phyloP scores from a whole-genome alignment of 2,113 vertebrate species.

The Microtus ochrogaster region DNA sequence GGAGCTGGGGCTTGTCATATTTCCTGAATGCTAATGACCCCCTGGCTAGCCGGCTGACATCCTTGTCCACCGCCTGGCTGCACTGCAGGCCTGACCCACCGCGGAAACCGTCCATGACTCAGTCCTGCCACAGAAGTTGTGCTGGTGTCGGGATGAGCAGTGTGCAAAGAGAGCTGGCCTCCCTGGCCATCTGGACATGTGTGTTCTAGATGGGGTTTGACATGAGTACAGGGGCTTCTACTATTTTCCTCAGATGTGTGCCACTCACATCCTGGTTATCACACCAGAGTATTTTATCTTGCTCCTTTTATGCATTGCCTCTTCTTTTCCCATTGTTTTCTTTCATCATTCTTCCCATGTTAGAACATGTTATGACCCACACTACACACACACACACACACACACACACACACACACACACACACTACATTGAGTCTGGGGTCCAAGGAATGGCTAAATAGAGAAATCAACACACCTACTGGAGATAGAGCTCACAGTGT shows the following conservation, averaged over 20 bases:
- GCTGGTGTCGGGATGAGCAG: not conserved
- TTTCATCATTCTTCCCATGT: not conserved
- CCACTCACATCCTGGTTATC: not conserved
- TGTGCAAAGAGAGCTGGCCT: conserved; percentile 10
- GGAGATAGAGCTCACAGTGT: not conserved
- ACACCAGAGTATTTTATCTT: not conserved
- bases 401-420: not conserved
- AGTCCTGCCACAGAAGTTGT: not conserved
- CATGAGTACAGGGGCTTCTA: not conserved
- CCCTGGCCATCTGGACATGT: conserved; percentile 48
- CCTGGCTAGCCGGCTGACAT: not conserved
- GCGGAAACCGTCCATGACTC: not conserved
- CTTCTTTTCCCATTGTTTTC: no score
- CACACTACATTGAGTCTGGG: not conserved
- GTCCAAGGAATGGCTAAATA: not conserved
- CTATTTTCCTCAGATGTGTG: not conserved
- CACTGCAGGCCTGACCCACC: not conserved
- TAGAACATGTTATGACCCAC: not conserved
- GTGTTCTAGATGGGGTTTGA: not conserved
- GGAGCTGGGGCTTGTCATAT: conserved; percentile 41
- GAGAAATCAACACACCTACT: not conserved
- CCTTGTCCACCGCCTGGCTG: not conserved
- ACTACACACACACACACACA: not conserved
- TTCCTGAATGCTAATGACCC: conserved; percentile 61
- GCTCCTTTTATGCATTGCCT: not conserved